Evolutionary conservation across 2,797 vertebrate species (phyloP), one percentile per base, ranked within the genome.

Genomic region (Buceros bicornis): DNA sequence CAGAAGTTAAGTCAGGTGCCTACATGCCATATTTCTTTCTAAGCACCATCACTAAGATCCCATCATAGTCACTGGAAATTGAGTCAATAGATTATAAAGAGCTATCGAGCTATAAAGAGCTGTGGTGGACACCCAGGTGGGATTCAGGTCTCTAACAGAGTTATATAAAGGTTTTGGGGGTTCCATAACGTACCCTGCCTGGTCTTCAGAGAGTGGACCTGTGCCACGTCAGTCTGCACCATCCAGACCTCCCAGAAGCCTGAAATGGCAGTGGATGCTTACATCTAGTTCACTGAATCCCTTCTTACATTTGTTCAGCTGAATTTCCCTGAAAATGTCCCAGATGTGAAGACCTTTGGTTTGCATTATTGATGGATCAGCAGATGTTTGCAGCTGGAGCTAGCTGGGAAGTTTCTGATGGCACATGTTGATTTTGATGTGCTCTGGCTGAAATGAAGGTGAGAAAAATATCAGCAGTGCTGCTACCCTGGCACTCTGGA

Each of bases 311-410:
- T 78, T 62, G 12, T 37, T 71, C 53, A 29, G n/a, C 45, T 70
- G 28, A 58, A 54, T 14, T 8, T 6, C 5, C 16, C 42, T 20
- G 10, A n/a, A 42, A 78, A 74, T 29, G 35, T 71, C 61, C 29
- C 74, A 64, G 21, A 35, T 53, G 7, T 76, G 73, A 76, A 65
- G 31, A 25, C 24, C 10, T 57, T 50, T 31, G 29, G 7, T 70
- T 70, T 85, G 22, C n/a, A 15, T 11, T 8, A 9, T 10, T 1
- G 6, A 29, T 51, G 60, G 37, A 25, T 29, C 29, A 48, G 56
- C 64, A 77, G 83, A 42, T 57, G 72, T 31, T 61, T 82, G 54
- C 82, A 91, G 17, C 47, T 85, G 71, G 82, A 71, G 50, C 5
- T 16, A 9, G 24, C 0, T 1, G n/a, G 8, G 18, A 87, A 28